Base-by-base conservation (phyloP, 1,140 invertebrate genomes). In the Aphelenchoides avenae region DNA sequence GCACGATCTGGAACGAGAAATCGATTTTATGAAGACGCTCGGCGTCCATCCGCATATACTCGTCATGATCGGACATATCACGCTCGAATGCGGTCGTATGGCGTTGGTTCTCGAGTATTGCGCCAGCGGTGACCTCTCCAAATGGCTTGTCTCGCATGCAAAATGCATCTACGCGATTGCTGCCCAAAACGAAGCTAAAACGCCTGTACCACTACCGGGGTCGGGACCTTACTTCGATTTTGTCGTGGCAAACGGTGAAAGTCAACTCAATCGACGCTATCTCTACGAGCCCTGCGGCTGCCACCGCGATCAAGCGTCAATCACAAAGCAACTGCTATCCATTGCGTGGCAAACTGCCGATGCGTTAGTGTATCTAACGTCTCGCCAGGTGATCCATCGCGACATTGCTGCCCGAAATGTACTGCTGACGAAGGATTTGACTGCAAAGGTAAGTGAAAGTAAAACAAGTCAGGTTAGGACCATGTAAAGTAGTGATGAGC, bases 331-430 rank as follows among this genome's bases (percentile, higher is more conserved):
- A 9, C n/a, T 53, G 1, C 20, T 53, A 4, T 53, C 52, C 9
- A 53, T 53, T 27, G 22, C 52, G 5, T 53, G 52, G 52, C 52
- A 53, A 53, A 27, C 56, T 13, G 31, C 20, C 1, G 52, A 53
- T 56, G 11, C 30, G 18, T 7, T 20, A 26, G 41, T 43, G 15
- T 56, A 56, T 9, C 22, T 56, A 6, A 15, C 18, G 15, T 57
- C 52, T 5, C 26, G 42, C 11, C 29, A 47, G 13, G 27, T 22
- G 29, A 57, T 56, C 22, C 53, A 56, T 34, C 52, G 53, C 15
- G 53, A 56, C 39, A 24, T 56, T 20, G 53, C 53, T n/a, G 53
- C 53, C 34, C n/a, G 53, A 1, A 56, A 56, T 60, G 56, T 56
- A 22, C 37, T 57, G 27, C 36, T 57, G 27, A 48, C 36, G 18